A percentile compares a stretch with the other conserved stretches of the same genome.
Conservation (phyloP, 2,797 vertebrate genomes). For the Coendou prehensilis region DNA sequence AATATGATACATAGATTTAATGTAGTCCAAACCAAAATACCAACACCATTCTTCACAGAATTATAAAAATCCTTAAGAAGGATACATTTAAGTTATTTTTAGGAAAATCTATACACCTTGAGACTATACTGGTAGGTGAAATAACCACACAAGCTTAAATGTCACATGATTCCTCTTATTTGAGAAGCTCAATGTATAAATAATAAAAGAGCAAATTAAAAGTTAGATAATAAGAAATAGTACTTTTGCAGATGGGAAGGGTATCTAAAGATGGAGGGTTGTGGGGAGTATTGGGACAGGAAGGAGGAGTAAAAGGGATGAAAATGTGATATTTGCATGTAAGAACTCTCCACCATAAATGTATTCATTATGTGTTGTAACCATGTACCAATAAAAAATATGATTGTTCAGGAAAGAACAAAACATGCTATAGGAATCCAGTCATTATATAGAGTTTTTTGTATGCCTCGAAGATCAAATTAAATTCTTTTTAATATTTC, state of each 20-base stretch:
- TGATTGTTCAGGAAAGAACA: not conserved
- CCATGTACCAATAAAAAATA: not conserved
- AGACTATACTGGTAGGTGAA: not conserved
- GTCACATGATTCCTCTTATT: not conserved
- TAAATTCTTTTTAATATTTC: conserved; percentile 78
- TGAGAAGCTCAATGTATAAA: not conserved
- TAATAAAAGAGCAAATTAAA: not conserved
- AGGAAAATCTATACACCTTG: not conserved
- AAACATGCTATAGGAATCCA: conserved; percentile 79
- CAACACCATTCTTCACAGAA: not conserved
- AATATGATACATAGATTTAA: not conserved
- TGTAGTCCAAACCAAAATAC: not conserved
- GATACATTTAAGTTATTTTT: not conserved
- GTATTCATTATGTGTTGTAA: not conserved
- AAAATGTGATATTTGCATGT: not conserved
- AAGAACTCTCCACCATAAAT: not conserved
- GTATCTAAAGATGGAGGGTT: not conserved
- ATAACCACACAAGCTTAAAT: not conserved
- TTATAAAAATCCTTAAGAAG: not conserved
- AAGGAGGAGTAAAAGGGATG: not conserved
- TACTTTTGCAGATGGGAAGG: not conserved
- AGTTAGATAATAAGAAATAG: not conserved
- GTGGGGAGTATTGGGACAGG: not conserved
- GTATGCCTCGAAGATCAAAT: conserved; percentile 82
- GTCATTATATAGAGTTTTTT: conserved; percentile 79